Evolutionary conservation across 2,797 vertebrate genomes (phyloP), one percentile per base, ranked within the genome.

Genomic region (Melanotaenia parkinsoni): DNA sequence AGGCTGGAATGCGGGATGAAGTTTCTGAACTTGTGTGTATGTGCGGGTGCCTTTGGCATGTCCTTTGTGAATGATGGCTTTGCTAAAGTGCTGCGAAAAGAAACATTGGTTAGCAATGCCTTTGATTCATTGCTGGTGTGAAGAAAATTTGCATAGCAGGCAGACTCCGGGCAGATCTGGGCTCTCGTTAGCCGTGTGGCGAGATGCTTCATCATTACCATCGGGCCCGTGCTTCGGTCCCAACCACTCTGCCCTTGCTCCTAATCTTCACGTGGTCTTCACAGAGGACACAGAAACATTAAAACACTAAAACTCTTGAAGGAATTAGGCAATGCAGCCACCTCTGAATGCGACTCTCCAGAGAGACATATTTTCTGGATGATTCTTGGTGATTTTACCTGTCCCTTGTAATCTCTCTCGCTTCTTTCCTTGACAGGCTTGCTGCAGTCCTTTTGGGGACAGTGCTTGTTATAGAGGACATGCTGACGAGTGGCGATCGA

Each of bases 131-230:
- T 83, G 85, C 92, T 74, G 62, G 72, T 74, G 86, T 72, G 84
- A 74, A 80, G 62, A 43, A 76, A 87, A 93, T 91, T 91, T 91
- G 89, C 90, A 93, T 94, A 87, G 88, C 84, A 88, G 84, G 88
- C 90, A 92, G 87, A 92, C 85, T 89, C 69, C 2, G 74, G 88
- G 89, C 86, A 86, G 86, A 92, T 90, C 83, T 86, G 77, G 81
- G 88, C 86, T 88, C 92, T 91, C 83, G 86, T 93, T 92, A 91
- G 82, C 82, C 58, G 84, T 82, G 79, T 85, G 86, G 86, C 88
- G 74, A 85, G 85, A 91, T 89, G 84, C 89, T 92, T 87, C 82
- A 91, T 93, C 90, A 91, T 91, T 86, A 92, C 89, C 91, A 90
- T 88, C 88, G 80, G 65, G 58, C 76, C 33, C 22, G 77, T 11